Evolutionary conservation across 2,888 invertebrate species (phyloP).

Genomic region (Drosophila neonasuta): DNA sequence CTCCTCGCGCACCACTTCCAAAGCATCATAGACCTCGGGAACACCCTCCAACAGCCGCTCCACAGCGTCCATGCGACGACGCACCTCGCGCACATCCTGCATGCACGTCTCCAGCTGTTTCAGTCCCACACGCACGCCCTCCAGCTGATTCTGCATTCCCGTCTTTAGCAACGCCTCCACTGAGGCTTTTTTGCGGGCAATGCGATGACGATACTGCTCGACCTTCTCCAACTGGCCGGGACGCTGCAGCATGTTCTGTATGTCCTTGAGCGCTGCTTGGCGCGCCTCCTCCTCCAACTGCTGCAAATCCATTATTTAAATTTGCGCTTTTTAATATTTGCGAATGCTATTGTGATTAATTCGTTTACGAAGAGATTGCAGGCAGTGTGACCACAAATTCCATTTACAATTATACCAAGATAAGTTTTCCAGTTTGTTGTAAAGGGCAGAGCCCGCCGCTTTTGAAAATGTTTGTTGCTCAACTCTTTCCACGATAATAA

Average conservation of each 20-base stretch:
- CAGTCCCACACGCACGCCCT: conserved; percentile 96
- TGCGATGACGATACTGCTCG: conserved; percentile 81
- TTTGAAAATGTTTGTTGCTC: no score
- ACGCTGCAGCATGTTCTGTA: conserved; percentile 95
- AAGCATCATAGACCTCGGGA: conserved; percentile 89
- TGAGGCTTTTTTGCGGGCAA: conserved; percentile 81
- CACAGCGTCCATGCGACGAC: conserved; percentile 88
- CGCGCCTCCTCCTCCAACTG: conserved; percentile 91
- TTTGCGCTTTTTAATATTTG: not conserved
- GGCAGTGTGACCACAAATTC: not conserved
- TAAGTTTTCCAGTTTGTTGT: not conserved
- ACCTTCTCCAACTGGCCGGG: conserved; percentile 98
- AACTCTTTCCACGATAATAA: no score
- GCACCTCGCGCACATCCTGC: conserved; percentile 90
- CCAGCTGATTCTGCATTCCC: conserved; percentile 98
- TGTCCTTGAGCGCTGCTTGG: conserved; percentile 90
- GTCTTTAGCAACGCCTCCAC: conserved; percentile 88
- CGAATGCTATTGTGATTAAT: not conserved
- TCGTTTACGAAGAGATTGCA: not conserved
- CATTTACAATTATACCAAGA: not conserved
- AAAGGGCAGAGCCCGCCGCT: no score
- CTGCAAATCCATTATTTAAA: conserved; percentile 83
- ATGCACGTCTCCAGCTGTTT: conserved; percentile 93
- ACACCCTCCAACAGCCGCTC: conserved; percentile 89
- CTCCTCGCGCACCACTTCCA: conserved; percentile 94